phyloP scores from a whole-genome alignment of 2,888 invertebrate species.

The Coenonympha glycerion region DNA sequence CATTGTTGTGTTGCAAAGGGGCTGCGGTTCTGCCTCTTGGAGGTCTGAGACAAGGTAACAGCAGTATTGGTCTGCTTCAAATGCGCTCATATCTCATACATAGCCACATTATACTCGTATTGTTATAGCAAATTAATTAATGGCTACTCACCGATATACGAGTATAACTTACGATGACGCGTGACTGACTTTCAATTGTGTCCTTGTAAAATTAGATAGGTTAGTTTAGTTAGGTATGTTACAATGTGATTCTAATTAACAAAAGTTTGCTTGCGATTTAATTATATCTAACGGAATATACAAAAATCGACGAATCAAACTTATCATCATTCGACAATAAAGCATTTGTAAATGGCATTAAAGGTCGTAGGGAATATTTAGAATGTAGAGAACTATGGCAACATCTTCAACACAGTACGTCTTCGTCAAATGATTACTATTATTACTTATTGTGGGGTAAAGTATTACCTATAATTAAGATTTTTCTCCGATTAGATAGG shows the following conservation, averaged over 20 bases:
- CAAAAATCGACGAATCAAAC: neutral
- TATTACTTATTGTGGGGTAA: slow-evolving; percentile 56
- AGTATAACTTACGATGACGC: slow-evolving; percentile 41
- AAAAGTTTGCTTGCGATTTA: neutral
- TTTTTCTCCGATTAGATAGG: slow-evolving; percentile 51
- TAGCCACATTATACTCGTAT: neutral
- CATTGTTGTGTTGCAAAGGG: slow-evolving; percentile 50
- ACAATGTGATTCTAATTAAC: neutral
- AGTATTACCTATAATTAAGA: slow-evolving; percentile 59
- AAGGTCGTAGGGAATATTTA: too few species aligned
- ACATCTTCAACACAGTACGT: slow-evolving; percentile 46
- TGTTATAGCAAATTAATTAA: slow-evolving; percentile 53
- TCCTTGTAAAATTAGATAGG: neutral
- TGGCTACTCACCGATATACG: slow-evolving; percentile 20
- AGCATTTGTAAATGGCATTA: too few species aligned
- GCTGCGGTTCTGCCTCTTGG: slow-evolving; percentile 39
- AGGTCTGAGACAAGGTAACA: slow-evolving; percentile 63
- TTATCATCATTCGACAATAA: too few species aligned
- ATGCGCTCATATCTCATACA: neutral
- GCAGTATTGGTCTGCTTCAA: slow-evolving; percentile 42
- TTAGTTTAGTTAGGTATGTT: too few species aligned
- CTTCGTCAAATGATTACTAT: too few species aligned
- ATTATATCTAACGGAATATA: too few species aligned
- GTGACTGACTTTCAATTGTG: slow-evolving; percentile 32
- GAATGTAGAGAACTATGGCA: slow-evolving; percentile 36